These are phyloP conservation scores for Mixornis gularis DNA, from an alignment of 2,113 vertebrate species.

Conservation along the genomic window DNA sequence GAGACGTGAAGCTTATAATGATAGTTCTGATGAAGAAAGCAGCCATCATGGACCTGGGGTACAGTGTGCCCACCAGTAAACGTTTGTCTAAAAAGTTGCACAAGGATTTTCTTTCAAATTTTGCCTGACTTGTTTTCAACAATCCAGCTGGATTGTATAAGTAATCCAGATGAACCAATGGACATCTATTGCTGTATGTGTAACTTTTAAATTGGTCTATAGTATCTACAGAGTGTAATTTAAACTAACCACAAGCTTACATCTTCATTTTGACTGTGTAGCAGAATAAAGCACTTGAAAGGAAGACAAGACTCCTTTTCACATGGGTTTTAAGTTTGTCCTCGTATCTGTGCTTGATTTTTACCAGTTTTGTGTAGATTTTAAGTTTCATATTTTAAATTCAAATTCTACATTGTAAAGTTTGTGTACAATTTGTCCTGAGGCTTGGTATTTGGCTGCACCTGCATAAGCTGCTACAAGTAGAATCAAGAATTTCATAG, in stretches of 20 bases:
- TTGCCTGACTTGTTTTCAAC: conserved; percentile 71
- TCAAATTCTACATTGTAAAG: conserved; percentile 77
- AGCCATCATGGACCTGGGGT: conserved; percentile 94
- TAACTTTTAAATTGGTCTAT: conserved; percentile 88
- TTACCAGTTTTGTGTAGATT: conserved; percentile 88
- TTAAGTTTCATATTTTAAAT: conserved; percentile 85
- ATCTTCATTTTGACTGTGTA: conserved; percentile 76
- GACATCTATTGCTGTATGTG: conserved; percentile 85
- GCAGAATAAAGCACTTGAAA: conserved; percentile 80
- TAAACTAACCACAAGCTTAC: conserved; percentile 88
- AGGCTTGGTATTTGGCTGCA: conserved; percentile 88
- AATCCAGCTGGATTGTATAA: conserved; percentile 69
- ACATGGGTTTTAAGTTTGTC: conserved; percentile 79
- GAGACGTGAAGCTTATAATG: conserved; percentile 93
- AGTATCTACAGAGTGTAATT: conserved; percentile 93
- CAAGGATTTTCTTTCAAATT: conserved; percentile 72
- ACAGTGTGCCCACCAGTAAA: conserved; percentile 96
- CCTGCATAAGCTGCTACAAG: conserved; percentile 84
- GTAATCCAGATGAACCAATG: conserved; percentile 75
- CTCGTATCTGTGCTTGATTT: conserved; percentile 85
- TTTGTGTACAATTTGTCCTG: conserved; percentile 86
- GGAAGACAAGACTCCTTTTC: conserved; percentile 71
- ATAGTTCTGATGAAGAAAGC: conserved; percentile 96
- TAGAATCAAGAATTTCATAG: conserved; percentile 81
- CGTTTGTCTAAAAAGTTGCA: conserved; percentile 65